phyloP scores from a whole-genome alignment of 2,888 invertebrate genomes.

The Orgyia antiqua region DNA sequence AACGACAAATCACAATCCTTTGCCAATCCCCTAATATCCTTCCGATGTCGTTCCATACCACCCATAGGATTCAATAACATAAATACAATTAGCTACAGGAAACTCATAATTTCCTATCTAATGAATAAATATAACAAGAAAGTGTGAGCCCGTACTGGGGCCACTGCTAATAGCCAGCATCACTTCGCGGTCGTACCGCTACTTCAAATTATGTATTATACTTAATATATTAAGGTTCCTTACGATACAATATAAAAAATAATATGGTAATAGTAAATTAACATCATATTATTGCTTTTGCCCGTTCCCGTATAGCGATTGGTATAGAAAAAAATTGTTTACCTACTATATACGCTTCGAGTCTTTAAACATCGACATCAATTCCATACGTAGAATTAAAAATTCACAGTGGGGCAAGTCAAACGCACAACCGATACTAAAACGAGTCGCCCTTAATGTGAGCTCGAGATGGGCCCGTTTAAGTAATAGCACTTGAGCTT shows the following conservation, averaged over 20 bases:
- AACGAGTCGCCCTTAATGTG: slow-evolving; percentile 55
- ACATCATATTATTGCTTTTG: slow-evolving; percentile 79
- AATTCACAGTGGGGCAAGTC: slow-evolving; percentile 74
- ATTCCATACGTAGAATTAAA: slow-evolving; percentile 55
- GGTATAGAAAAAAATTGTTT: slow-evolving; percentile 76
- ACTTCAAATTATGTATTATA: slow-evolving; percentile 59
- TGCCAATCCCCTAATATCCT: slow-evolving; percentile 70
- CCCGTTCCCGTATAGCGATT: slow-evolving; percentile 79
- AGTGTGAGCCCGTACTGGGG: slow-evolving; percentile 52
- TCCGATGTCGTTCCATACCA: slow-evolving; percentile 70
- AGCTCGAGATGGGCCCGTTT: slow-evolving; percentile 59
- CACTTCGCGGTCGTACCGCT: slow-evolving; percentile 75
- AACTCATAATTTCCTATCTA: slow-evolving; percentile 76
- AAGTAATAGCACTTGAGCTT: slow-evolving; percentile 76
- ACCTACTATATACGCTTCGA: slow-evolving; percentile 69
- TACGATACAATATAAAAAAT: slow-evolving; percentile 76
- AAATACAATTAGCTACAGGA: slow-evolving; percentile 77
- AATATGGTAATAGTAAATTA: slow-evolving; percentile 79
- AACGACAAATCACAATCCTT: slow-evolving; percentile 78
- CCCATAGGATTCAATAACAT: slow-evolving; percentile 72
- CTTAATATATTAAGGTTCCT: slow-evolving; percentile 69
- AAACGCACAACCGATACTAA: slow-evolving; percentile 75
- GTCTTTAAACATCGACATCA: slow-evolving; percentile 62
- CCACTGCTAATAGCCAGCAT: slow-evolving; percentile 68
- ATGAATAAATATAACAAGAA: slow-evolving; percentile 76